Evolutionary conservation across 2,797 vertebrate species (phyloP).

Genomic region (Ctenochaetus hawaiiensis): DNA sequence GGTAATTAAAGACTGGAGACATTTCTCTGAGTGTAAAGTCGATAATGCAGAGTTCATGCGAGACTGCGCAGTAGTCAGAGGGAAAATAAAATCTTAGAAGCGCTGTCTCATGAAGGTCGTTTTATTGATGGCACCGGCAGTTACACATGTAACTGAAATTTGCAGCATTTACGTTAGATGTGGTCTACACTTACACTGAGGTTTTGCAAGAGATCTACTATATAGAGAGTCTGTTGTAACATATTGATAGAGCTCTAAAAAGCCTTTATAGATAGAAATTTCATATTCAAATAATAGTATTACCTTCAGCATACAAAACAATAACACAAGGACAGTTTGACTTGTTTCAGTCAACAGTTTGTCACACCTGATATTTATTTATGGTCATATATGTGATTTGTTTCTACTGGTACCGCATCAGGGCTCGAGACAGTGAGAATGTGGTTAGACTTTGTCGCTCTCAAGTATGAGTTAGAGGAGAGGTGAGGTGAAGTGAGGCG

Average conservation of each 20-base stretch:
- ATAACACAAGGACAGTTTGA: too few species aligned
- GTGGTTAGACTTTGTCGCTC: constrained; percentile 22
- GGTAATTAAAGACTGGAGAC: constrained; percentile 56
- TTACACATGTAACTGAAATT: constrained; percentile 27
- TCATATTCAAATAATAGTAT: too few species aligned
- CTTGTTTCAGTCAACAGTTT: too few species aligned
- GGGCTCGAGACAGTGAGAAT: constrained; percentile 7
- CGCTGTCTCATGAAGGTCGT: constrained; percentile 28
- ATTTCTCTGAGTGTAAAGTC: constrained; percentile 45
- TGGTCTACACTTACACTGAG: background rate
- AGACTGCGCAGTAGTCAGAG: constrained; percentile 38
- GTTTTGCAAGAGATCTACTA: background rate
- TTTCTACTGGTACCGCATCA: constrained; percentile 20
- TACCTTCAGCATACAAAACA: too few species aligned
- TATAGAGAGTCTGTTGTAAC: background rate
- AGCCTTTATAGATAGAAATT: too few species aligned
- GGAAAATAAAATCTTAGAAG: constrained; percentile 41
- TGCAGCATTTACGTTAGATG: constrained; percentile 9
- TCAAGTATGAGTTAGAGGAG: constrained; percentile 43
- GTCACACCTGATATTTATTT: too few species aligned
- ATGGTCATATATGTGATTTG: background rate
- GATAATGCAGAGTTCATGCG: constrained; percentile 50
- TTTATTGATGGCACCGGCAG: constrained; percentile 15
- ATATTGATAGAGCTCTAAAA: background rate
- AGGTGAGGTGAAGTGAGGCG: constrained; percentile 56